These are phyloP conservation scores for Sterna hirundo DNA, from an alignment of 2,113 vertebrate species.

Conservation along the genomic window DNA sequence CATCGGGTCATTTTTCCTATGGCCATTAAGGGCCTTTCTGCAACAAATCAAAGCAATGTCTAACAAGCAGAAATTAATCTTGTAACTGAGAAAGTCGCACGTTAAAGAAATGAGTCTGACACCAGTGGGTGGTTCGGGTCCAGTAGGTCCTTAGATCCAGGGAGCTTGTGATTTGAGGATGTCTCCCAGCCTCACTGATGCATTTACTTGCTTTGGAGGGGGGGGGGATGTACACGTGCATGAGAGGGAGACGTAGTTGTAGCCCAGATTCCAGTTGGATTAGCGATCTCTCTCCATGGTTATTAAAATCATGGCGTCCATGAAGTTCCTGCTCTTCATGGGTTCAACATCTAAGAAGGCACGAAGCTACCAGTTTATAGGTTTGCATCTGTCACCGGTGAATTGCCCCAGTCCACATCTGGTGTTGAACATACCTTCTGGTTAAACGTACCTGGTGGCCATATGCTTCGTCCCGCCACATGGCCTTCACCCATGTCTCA, in stretches of 20 bases:
- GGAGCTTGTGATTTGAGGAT: background rate
- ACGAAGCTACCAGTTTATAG: background rate
- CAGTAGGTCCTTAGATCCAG: background rate
- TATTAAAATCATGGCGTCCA: background rate
- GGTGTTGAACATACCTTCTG: background rate
- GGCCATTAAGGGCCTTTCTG: background rate
- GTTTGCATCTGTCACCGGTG: background rate
- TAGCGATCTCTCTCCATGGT: background rate
- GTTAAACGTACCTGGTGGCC: background rate
- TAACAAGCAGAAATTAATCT: background rate
- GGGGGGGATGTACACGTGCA: background rate
- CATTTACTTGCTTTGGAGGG: background rate
- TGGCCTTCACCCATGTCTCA: fast-evolving
- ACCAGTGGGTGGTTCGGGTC: background rate
- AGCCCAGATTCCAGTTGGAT: background rate
- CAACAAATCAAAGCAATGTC: background rate
- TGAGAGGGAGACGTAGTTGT: background rate
- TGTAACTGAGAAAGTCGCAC: background rate
- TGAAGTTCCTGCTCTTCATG: background rate
- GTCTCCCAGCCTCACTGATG: background rate
- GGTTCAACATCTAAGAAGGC: background rate
- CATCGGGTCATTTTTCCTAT: background rate
- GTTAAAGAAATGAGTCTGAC: background rate
- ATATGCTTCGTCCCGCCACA: background rate
- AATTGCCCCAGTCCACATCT: background rate